Evolutionary conservation across 2,888 invertebrate genomes (phyloP), one percentile per base, ranked within the genome.

Genomic region (Drosophila tripunctata): DNA sequence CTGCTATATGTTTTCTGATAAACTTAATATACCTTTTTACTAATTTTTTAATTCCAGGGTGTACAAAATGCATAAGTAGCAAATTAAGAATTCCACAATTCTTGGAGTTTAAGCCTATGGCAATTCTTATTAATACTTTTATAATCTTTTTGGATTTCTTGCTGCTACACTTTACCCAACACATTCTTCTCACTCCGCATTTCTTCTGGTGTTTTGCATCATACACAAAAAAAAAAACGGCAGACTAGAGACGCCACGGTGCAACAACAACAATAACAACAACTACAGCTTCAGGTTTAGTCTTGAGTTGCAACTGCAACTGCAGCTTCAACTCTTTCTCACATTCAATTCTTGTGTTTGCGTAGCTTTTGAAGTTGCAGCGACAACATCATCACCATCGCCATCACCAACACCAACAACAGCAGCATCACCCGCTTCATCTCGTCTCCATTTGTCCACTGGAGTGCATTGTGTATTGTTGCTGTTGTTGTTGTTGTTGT

Each of bases 321-420:
- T 27, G 12, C 54, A 44, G 12, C 47, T 8, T 21, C 44, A 47
- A 17, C 56, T 61, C 71, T 63, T 63, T 66, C 60, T 54, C 72
- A 65, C 67, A 60, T 68, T 74, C 54, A 40, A 55, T 21, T 47
- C 48, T 38, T 45, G 24, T 86, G 69, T 86, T 81, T 86, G 74
- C 74, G 64, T 73, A 79, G 84, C 84, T 83, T 81, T 86, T 86
- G 87, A 81, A 79, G 87, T 81, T 83, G 70, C 66, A 83, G 86
- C 86, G 80, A 80, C 86, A 82, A 82, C 83, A 83, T 86, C 76
- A 56, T 43, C 65, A 14, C n/a, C 57, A 17, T 27, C 14, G 14
- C 1, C 14, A 19, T 15, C 48, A 40, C 30, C 38, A 27, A 27
- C 64, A 81, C 78, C 81, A 84, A 84, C 84, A 80, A 77, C 80